A percentile compares a stretch with the other conserved stretches of the same genome.
Conservation (phyloP, 2,113 vertebrate species). For the Cromileptes altivelis region DNA sequence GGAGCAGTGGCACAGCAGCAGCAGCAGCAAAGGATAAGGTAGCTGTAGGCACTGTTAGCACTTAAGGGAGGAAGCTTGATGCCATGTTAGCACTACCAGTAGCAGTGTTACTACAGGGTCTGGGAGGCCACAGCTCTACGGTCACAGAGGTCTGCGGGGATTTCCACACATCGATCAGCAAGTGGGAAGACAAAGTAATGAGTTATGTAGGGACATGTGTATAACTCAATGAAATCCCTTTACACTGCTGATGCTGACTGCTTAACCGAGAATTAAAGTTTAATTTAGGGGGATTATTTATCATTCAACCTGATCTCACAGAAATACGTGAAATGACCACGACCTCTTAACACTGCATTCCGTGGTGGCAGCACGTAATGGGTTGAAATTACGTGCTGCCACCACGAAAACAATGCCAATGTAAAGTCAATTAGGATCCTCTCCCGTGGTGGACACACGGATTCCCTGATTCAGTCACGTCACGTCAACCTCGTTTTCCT, state of each 20-base stretch:
- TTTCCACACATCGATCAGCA: conserved; percentile 40
- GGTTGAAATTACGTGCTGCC: too few relatives aligned
- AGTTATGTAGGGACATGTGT: conserved; percentile 5
- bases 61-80: conserved; percentile 6
- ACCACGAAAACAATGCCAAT: too few relatives aligned
- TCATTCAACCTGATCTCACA: too few relatives aligned
- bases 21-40: neutral
- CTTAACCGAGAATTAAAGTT: neutral
- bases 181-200: conserved; percentile 23
- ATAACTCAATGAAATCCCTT: neutral
- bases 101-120: conserved; percentile 7
- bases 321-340: too few relatives aligned
- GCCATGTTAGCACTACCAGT: conserved; percentile 35
- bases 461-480: too few relatives aligned
- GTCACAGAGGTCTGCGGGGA: conserved; percentile 22
- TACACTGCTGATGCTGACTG: neutral
- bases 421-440: too few relatives aligned
- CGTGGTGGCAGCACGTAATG: too few relatives aligned
- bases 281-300: neutral
- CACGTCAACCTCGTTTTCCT: too few relatives aligned
- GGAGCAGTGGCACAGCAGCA: neutral
- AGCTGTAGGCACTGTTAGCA: conserved; percentile 32
- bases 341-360: too few relatives aligned
- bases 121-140: conserved; percentile 32
- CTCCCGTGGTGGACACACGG: too few relatives aligned